Conservation (phyloP, 2,113 vertebrate species). For the Xiphophorus hellerii region DNA sequence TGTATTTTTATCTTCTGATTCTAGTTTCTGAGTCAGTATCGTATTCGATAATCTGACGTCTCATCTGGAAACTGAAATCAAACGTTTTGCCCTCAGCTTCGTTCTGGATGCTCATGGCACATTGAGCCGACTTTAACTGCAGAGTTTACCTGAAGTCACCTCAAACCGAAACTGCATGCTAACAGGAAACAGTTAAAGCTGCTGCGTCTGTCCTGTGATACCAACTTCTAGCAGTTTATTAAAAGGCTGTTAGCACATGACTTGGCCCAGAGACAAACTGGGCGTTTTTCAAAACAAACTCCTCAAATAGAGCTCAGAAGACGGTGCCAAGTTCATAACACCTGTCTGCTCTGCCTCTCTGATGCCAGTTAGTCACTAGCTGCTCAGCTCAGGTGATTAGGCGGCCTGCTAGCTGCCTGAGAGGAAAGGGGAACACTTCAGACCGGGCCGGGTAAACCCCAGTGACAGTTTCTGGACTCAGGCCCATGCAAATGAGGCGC, state of each 20-base stretch:
- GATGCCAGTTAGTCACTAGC: slow-evolving; percentile 44
- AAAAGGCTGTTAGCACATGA: slow-evolving; percentile 50
- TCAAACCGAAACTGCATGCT: background rate
- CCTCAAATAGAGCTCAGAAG: slow-evolving; percentile 60
- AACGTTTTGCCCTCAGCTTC: too few relatives aligned
- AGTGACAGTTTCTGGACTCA: slow-evolving; percentile 62
- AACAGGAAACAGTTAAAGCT: slow-evolving; percentile 16
- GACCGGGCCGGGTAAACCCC: slow-evolving; percentile 42
- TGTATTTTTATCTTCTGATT: too few relatives aligned
- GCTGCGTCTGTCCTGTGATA: slow-evolving; percentile 52
- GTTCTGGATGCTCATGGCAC: too few relatives aligned
- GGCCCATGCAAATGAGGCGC: slow-evolving; percentile 74
- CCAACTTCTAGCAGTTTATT: slow-evolving; percentile 39
- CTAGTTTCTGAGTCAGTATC: too few relatives aligned
- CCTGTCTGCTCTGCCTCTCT: slow-evolving; percentile 62
- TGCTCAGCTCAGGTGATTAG: slow-evolving; percentile 38
- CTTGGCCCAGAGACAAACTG: slow-evolving; percentile 52
- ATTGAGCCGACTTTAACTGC: too few relatives aligned
- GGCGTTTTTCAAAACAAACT: slow-evolving; percentile 34
- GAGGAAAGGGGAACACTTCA: slow-evolving; percentile 21
- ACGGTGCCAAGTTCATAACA: slow-evolving; percentile 69
- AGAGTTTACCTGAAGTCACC: too few relatives aligned
- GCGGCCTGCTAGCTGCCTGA: slow-evolving; percentile 15
- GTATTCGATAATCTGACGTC: too few relatives aligned
- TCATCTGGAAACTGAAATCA: too few relatives aligned